phyloP scores from a whole-genome alignment of 2,797 vertebrate genomes.

The Poecile montanus region DNA sequence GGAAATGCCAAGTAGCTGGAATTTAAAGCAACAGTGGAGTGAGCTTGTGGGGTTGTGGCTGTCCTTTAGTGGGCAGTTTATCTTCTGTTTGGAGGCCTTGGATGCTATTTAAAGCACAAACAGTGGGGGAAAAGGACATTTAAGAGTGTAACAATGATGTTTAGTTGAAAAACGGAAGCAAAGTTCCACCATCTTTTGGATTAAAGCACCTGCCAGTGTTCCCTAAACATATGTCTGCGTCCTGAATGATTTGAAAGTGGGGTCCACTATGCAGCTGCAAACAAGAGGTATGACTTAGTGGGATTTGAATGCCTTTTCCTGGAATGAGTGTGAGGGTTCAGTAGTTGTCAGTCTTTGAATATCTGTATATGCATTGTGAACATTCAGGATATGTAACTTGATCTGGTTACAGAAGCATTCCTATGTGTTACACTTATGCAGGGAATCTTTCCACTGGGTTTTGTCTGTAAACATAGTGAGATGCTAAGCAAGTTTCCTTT shows the following conservation, averaged over 20 bases:
- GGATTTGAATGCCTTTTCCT: background rate
- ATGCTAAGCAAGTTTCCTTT: background rate
- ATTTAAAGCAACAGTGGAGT: background rate
- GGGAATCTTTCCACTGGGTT: background rate
- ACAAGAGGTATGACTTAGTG: background rate
- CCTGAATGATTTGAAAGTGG: background rate
- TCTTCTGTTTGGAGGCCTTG: background rate
- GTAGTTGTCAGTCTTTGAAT: background rate
- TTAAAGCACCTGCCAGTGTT: background rate
- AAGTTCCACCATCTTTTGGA: background rate
- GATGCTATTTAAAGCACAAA: background rate
- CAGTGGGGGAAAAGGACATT: rapidly evolving
- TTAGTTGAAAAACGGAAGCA: background rate
- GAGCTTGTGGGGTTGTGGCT: rapidly evolving
- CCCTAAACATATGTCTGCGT: background rate
- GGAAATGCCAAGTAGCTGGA: background rate
- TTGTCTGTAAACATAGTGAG: background rate
- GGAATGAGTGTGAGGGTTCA: background rate
- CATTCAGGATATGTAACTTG: background rate
- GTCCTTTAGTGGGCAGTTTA: background rate
- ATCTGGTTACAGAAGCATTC: background rate
- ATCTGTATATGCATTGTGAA: background rate
- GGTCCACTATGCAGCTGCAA: background rate
- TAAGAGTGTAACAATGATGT: background rate
- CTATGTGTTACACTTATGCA: background rate